Evolutionary conservation across 2,888 invertebrate species (phyloP).

Genomic region (Protophormia terraenovae): DNA sequence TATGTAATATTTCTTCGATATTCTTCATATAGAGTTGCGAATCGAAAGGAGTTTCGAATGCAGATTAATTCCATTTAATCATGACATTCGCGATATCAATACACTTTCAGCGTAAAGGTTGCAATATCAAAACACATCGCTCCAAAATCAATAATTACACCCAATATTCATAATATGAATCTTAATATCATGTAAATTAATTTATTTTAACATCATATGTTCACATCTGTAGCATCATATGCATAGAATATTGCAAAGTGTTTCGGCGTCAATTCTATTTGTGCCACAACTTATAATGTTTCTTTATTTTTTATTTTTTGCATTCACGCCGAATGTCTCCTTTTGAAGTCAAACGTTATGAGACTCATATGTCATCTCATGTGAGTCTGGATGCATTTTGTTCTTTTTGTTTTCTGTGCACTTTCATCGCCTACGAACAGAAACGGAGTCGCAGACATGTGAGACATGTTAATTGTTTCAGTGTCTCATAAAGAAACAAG

Average conservation of each 20-base stretch:
- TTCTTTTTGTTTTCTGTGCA: background rate
- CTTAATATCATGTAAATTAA: conserved; percentile 28
- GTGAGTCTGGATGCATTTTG: conserved; percentile 22
- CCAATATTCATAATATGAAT: background rate
- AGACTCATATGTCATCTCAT: conserved; percentile 77
- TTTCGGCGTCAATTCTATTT: conserved; percentile 64
- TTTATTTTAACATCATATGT: conserved; percentile 44
- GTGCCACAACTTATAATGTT: conserved; percentile 55
- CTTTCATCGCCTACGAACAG: conserved; percentile 33
- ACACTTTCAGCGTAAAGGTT: too few relatives aligned
- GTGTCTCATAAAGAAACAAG: conserved; percentile 77
- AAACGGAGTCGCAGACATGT: conserved; percentile 68
- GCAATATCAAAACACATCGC: background rate
- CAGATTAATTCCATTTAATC: too few relatives aligned
- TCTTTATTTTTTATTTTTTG: background rate
- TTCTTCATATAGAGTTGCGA: too few relatives aligned
- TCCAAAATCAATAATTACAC: background rate
- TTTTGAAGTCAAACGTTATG: conserved; percentile 78
- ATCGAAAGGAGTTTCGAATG: too few relatives aligned
- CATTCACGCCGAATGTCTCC: conserved; percentile 64
- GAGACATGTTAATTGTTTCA: conserved; percentile 78
- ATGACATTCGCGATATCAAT: too few relatives aligned
- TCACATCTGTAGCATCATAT: conserved; percentile 33
- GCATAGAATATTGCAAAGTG: conserved; percentile 42
- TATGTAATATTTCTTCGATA: too few relatives aligned